A percentile compares a stretch with the other conserved stretches of the same genome.
Conservation (phyloP, 2,888 invertebrate species). For the Drosophila pegasa region DNA sequence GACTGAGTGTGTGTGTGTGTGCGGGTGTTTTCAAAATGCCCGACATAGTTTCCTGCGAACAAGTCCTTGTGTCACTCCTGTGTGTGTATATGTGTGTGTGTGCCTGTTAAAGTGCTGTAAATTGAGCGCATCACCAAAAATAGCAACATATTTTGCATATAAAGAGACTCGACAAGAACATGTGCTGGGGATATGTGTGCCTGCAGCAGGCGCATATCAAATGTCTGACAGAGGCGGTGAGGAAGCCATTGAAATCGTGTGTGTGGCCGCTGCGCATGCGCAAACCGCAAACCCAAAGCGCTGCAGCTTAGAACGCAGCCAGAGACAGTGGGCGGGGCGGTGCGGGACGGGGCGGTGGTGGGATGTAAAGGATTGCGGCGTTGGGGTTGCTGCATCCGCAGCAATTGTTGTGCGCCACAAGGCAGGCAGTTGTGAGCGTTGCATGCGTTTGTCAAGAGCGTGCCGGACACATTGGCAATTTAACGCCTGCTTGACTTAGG, state of each 20-base stretch:
- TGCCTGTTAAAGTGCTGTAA: constrained; percentile 60
- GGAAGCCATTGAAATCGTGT: constrained; percentile 64
- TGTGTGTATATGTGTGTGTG: constrained; percentile 8
- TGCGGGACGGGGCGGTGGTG: not conserved
- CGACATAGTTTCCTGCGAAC: constrained; percentile 70
- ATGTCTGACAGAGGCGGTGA: constrained; percentile 33
- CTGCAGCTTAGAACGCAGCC: not conserved
- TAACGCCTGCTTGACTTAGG: constrained; percentile 62
- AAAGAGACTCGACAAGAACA: constrained; percentile 5
- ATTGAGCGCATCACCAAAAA: constrained; percentile 69
- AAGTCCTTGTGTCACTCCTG: constrained; percentile 20
- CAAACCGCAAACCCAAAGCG: constrained; percentile 56
- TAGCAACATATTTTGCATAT: constrained; percentile 45
- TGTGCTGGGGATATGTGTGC: constrained; percentile 6
- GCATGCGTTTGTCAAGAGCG: constrained; percentile 35
- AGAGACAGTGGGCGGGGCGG: not conserved
- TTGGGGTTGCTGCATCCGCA: constrained; percentile 2
- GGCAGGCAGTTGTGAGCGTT: not conserved
- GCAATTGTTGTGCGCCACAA: constrained; percentile 27
- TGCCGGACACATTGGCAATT: constrained; percentile 63
- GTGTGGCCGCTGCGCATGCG: constrained; percentile 68
- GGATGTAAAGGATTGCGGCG: not conserved
- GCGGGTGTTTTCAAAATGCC: constrained; percentile 31
- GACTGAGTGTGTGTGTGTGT: constrained; percentile 15
- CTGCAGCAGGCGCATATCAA: constrained; percentile 44